phyloP scores from a whole-genome alignment of 2,113 vertebrate species.

The Penelope pileata region DNA sequence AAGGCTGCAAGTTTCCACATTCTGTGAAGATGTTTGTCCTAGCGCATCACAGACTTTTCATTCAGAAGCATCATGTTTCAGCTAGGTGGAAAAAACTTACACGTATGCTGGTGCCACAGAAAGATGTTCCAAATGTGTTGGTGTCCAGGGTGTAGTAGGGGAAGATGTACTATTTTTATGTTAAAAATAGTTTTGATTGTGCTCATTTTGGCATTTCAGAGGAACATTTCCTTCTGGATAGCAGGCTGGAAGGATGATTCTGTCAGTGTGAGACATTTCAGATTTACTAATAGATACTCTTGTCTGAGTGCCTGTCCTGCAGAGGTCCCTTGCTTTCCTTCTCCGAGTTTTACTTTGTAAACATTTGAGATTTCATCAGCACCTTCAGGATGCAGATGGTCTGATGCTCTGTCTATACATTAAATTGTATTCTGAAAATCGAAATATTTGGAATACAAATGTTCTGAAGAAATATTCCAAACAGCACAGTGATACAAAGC shows the following conservation, averaged over 20 bases:
- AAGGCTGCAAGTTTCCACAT: background rate
- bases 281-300: background rate
- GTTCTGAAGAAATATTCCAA: conserved; percentile 43
- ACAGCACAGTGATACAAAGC: background rate
- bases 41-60: background rate
- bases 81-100: background rate
- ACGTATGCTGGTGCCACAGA: background rate
- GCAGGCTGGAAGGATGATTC: background rate
- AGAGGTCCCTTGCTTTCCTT: background rate
- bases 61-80: background rate
- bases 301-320: conserved; percentile 37
- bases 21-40: background rate
- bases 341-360: conserved; percentile 17
- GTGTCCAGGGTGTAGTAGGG: background rate
- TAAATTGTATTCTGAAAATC: conserved; percentile 44
- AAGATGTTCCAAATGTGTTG: background rate
- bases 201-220: background rate
- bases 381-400: conserved; percentile 31
- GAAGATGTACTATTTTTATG: background rate
- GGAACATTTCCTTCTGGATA: background rate
- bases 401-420: conserved; percentile 42
- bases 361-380: conserved; percentile 31
- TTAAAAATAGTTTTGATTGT: background rate
- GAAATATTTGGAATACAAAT: conserved; percentile 29
- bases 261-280: background rate